A percentile compares a stretch with the other conserved stretches of the same genome.
Conservation (phyloP, 1,140 invertebrate species). For the Proctacanthus coquilletti region DNA sequence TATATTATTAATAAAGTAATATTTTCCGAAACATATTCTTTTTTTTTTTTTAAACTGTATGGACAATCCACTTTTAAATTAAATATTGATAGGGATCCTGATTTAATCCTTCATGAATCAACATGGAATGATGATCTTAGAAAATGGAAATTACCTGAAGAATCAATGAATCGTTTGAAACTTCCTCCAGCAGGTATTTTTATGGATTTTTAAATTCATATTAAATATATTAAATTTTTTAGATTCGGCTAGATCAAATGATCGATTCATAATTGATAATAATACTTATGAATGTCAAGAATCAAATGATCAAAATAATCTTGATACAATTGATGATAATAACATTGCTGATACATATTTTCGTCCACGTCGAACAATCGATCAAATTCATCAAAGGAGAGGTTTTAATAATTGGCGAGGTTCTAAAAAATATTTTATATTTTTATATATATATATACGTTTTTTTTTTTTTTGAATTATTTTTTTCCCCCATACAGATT, state of each 20-base stretch:
- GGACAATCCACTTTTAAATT: background rate
- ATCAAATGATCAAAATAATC: background rate
- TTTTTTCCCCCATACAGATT: background rate
- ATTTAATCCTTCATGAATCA: conserved; percentile 49
- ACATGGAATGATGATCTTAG: conserved; percentile 63
- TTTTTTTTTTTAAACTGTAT: too few relatives aligned
- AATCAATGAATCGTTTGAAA: conserved; percentile 44
- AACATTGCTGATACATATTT: conserved; percentile 55
- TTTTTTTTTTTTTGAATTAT: background rate
- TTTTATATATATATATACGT: background rate
- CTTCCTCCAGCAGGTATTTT: conserved; percentile 44
- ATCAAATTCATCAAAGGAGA: conserved; percentile 35
- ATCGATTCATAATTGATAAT: background rate
- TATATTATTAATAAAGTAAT: too few relatives aligned
- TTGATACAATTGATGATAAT: background rate
- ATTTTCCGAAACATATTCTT: too few relatives aligned
- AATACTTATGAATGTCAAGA: background rate
- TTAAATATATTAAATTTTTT: background rate
- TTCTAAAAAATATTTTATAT: conserved; percentile 7
- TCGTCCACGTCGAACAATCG: conserved; percentile 44
- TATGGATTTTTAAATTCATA: background rate
- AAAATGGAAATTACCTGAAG: conserved; percentile 55
- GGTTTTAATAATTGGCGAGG: conserved; percentile 36
- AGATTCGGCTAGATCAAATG: background rate
- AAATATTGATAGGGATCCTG: conserved; percentile 42